These are phyloP conservation scores for Ormia ochracea DNA, from an alignment of 2,888 invertebrate genomes.

Conservation along the genomic window DNA sequence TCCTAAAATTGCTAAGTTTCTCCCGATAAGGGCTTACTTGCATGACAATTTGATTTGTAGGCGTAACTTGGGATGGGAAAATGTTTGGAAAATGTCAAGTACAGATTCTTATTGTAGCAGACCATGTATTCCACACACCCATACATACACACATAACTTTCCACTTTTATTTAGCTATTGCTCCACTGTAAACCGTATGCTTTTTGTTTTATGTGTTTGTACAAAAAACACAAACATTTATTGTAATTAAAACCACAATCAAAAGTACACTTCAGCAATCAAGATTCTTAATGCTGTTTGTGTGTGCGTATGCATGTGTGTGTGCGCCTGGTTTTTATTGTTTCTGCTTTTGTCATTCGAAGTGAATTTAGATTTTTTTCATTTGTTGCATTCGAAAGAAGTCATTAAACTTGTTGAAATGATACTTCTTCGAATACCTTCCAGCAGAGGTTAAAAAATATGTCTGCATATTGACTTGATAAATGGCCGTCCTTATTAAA, in stretches of 20 bases:
- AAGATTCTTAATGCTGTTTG: conserved; percentile 45
- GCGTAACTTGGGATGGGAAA: no score
- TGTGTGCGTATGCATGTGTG: not conserved
- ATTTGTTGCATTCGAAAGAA: conserved; percentile 38
- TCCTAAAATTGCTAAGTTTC: no score
- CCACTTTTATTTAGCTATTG: not conserved
- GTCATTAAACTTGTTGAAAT: conserved; percentile 48
- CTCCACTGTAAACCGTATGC: conserved; percentile 15
- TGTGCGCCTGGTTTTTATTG: not conserved
- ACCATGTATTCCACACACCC: not conserved
- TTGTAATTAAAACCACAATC: conserved; percentile 70
- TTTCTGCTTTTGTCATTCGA: conserved; percentile 40
- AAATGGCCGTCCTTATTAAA: conserved; percentile 8
- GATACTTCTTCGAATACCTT: not conserved
- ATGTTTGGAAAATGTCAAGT: no score
- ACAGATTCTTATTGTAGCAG: no score
- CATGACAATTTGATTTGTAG: no score
- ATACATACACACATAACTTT: not conserved
- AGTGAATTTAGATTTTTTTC: conserved; percentile 25
- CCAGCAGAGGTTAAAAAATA: not conserved
- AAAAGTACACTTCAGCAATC: conserved; percentile 60
- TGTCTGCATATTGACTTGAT: not conserved
- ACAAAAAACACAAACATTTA: conserved; percentile 53
- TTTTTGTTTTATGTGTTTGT: conserved; percentile 45
- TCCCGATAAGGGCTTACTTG: no score